Evolutionary conservation across 2,113 vertebrate species (phyloP), one percentile per base, ranked within the genome.

Genomic region (Laticauda laticaudata): DNA sequence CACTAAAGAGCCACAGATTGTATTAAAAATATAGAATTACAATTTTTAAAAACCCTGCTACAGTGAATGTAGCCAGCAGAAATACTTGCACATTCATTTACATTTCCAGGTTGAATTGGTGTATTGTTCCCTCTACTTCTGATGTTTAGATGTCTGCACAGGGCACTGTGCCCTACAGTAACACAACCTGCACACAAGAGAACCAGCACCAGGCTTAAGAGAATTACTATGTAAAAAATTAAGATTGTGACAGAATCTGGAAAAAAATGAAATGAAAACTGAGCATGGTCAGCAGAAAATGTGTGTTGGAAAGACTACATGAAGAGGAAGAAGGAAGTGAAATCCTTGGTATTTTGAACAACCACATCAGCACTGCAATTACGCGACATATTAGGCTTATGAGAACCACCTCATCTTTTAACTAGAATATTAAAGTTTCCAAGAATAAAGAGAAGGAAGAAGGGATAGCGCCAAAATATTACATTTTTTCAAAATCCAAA

Each of bases 21-120:
- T 59, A 88, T 92, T 90, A 54, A 87, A 88, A 75, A 55, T n/a
- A n/a, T 85, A 90, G 59, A 90, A 54, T 64, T 75, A 8, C 54
- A 26, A 51, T 55, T 12, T 54, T 48, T 18, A 23, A 51, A 20
- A 18, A 86, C 34, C 23, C 48, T 57, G 8, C 86, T 12, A 3
- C 3, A 59, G 12, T 34, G 45, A 86, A 14, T 51, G 2, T n/a
- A 54, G 2, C 64, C 20, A 88, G n/a, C 24, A 48, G 23, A 48
- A 59, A 89, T 85, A 45, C 59, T 15, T 53, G 24, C 11, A 51
- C n/a, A 11, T 26, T 54, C 43, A 39, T 86, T 20, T 61, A n/a
- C 23, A 69, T 59, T 59, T 55, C 43, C 87, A 54, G 23, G 69
- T 53, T 88, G 43, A 24, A 3, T 45, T 3, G 39, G 21, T n/a